Evolutionary conservation across 1,140 invertebrate species (phyloP), one percentile per base, ranked within the genome.

Genomic region (Pachyrhynchus sulphureomaculatus): DNA sequence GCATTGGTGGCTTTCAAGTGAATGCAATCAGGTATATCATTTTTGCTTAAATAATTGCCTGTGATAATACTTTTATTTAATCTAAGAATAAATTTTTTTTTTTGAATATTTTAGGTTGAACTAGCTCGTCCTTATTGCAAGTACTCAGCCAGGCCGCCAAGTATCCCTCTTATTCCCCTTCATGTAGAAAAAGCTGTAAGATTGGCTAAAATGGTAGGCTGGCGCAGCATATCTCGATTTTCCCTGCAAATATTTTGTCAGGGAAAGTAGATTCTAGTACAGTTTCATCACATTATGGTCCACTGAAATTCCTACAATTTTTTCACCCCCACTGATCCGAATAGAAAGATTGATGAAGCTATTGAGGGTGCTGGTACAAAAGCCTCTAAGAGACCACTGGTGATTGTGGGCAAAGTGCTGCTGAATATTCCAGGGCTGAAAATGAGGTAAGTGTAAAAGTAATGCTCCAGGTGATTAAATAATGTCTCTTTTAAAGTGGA

Each of bases 381-480:
- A n/a, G n/a, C n/a, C n/a, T n/a, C 95, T 0, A 81, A 90, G 76
- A 83, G 84, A 18, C 95, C 96, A 1, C 78, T 98, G 13, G 81
- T 98, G 3, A 91, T 98, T 42, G 79, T 97, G n/a, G 95, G 95
- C 34, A 97, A 98, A 84, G n/a, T n/a, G 95, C 93, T 72, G 89
- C 92, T 23, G 92, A 92, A 0, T 96, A 95, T 78, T 83, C 83
- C 0, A 76, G 82, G 63, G 90, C 92, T 0, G 94, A 97, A 76
- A 76, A 80, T 6, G 79, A 84, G 55, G 69, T 95, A 2, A 77
- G 82, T 36, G 13, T 20, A 23, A 8, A 45, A 41, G 8, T 41
- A 41, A 12, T 12, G 37, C 8, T 17, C 12, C 21, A 12, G 37
- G 37, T 8, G 9, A 42, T 13, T 13, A 18, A 42, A 13, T n/a